Evolutionary conservation across 2,888 invertebrate species (phyloP).

Genomic region (Oscheius sp.): DNA sequence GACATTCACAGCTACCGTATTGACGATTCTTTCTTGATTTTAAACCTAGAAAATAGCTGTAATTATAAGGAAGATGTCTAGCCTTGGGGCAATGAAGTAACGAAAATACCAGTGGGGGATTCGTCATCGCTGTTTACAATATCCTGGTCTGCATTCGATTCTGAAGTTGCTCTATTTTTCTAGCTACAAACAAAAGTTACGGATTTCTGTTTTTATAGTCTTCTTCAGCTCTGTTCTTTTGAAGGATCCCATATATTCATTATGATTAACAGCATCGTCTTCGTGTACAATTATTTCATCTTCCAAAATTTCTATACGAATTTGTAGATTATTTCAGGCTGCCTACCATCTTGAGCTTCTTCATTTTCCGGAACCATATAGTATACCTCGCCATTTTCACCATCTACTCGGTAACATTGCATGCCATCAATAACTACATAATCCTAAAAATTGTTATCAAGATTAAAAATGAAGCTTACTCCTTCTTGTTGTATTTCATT

Average conservation of each 20-base stretch:
- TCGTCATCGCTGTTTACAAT: constrained; percentile 3
- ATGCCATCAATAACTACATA: not conserved
- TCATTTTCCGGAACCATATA: not conserved
- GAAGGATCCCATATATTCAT: not conserved
- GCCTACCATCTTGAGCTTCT: not conserved
- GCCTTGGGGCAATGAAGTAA: not conserved
- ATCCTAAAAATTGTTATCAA: too few relatives aligned
- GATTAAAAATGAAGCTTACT: too few relatives aligned
- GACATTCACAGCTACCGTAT: constrained; percentile 60
- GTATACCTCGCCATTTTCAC: not conserved
- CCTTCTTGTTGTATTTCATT: too few relatives aligned
- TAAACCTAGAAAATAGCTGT: not conserved
- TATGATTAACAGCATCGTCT: not conserved
- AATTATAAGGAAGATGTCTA: not conserved
- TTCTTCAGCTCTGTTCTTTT: not conserved
- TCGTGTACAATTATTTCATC: not conserved
- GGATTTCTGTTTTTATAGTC: not conserved
- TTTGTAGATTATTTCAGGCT: not conserved
- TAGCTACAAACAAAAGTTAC: not conserved
- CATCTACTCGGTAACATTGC: not conserved
- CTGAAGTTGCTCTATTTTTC: not conserved
- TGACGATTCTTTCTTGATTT: constrained; percentile 43
- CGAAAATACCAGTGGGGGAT: not conserved
- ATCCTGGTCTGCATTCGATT: not conserved
- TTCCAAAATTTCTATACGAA: constrained; percentile 12